Evolutionary conservation across 2,888 invertebrate species (phyloP).

Genomic region (Callyntrura sp.): DNA sequence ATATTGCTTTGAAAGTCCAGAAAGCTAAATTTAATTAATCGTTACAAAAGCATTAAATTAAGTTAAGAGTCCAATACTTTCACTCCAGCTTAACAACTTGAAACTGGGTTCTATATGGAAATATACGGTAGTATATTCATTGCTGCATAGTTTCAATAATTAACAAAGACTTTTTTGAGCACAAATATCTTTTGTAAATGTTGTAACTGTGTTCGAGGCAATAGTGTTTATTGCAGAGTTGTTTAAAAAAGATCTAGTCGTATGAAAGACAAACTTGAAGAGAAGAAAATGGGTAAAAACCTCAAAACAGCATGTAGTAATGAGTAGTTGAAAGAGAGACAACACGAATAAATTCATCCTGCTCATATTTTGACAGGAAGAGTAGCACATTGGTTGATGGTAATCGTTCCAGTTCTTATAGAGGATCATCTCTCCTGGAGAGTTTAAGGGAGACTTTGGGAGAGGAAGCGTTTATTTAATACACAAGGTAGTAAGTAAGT

Average conservation of each 20-base stretch:
- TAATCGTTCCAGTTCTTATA: conserved; percentile 53
- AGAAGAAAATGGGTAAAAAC: conserved; percentile 45
- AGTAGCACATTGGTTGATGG: conserved; percentile 58
- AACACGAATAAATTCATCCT: conserved; percentile 57
- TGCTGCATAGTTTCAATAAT: neutral
- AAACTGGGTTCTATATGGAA: neutral
- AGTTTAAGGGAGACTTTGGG: conserved; percentile 12
- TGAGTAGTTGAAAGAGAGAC: conserved; percentile 47
- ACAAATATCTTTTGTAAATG: conserved; percentile 29
- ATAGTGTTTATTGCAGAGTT: too few species aligned
- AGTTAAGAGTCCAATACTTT: too few species aligned
- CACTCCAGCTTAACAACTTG: too few species aligned
- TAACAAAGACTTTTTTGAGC: conserved; percentile 45
- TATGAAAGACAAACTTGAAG: conserved; percentile 11
- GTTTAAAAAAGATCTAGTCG: neutral
- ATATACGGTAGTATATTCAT: neutral
- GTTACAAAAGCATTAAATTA: too few species aligned
- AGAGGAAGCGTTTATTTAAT: conserved; percentile 46
- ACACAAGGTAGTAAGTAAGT: conserved; percentile 67
- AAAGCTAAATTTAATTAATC: too few species aligned
- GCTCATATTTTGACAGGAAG: conserved; percentile 77
- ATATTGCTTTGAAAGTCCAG: too few species aligned
- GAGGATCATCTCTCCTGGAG: conserved; percentile 49
- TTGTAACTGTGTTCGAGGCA: conserved; percentile 5
- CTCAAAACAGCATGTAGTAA: conserved; percentile 73